phyloP scores from a whole-genome alignment of 2,888 invertebrate species.

The Laspeyria flexula region DNA sequence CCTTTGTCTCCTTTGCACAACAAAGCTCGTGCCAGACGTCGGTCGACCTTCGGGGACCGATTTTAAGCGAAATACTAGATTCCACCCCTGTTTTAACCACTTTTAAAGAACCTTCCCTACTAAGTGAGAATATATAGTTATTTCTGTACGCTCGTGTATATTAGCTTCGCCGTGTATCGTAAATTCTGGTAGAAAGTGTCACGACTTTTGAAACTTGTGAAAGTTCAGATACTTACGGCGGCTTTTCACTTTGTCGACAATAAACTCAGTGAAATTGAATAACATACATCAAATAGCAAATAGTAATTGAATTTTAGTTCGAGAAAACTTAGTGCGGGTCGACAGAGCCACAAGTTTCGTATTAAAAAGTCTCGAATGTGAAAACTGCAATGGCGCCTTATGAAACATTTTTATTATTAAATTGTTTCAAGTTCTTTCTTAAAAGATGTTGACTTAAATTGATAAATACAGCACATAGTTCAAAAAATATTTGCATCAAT shows the following conservation, averaged over 20 bases:
- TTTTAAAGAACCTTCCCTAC: conserved; percentile 40
- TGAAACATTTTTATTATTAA: conserved; percentile 2
- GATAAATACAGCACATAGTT: too few relatives aligned
- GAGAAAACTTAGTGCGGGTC: conserved; percentile 25
- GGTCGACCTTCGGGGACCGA: conserved; percentile 64
- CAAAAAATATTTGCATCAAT: too few relatives aligned
- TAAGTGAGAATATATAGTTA: conserved; percentile 40
- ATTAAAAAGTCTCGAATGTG: conserved; percentile 9
- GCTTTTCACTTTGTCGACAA: conserved; percentile 57
- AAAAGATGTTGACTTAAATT: too few relatives aligned
- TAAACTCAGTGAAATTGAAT: conserved; percentile 54
- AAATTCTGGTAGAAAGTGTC: conserved; percentile 59
- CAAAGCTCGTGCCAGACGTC: conserved; percentile 60
- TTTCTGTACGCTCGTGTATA: conserved; percentile 37
- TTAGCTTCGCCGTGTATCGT: conserved; percentile 45
- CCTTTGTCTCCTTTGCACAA: conserved; percentile 66
- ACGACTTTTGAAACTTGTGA: conserved; percentile 52
- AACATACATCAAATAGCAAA: conserved; percentile 45
- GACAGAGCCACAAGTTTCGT: conserved; percentile 14
- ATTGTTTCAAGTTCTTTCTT: not conserved
- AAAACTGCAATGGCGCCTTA: conserved; percentile 2
- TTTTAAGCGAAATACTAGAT: conserved; percentile 65
- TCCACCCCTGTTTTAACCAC: conserved; percentile 50
- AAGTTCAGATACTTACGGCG: conserved; percentile 51
- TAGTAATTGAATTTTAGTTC: conserved; percentile 45